A percentile compares a stretch with the other conserved stretches of the same genome.
These are phyloP conservation scores for Psittacula echo DNA, from an alignment of 2,797 vertebrate genomes.

Conservation along the genomic window DNA sequence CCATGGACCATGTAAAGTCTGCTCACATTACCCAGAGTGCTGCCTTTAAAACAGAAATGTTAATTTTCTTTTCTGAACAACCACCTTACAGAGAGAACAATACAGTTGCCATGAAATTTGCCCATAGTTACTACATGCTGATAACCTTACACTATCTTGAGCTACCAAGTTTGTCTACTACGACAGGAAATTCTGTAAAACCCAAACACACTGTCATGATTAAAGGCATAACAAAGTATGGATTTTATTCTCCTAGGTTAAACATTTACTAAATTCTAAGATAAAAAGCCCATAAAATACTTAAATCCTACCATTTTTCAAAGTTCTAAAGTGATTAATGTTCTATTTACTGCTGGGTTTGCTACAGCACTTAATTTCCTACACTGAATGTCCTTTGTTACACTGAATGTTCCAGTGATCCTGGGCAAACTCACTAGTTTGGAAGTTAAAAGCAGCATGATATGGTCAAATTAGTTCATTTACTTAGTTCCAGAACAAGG, in stretches of 20 bases:
- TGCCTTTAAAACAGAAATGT: not conserved
- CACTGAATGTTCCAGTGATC: not conserved
- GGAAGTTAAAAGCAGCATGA: not conserved
- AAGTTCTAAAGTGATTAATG: not conserved
- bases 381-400: not conserved
- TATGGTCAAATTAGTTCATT: not conserved
- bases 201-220: not conserved
- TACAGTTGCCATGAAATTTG: not conserved
- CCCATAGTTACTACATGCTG: not conserved
- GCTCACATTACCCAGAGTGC: not conserved
- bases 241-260: not conserved
- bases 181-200: conserved; percentile 20
- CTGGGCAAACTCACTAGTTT: not conserved
- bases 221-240: not conserved
- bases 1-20: not conserved
- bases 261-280: not conserved
- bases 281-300: not conserved
- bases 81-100: not conserved
- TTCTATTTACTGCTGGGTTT: not conserved
- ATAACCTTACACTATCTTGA: not conserved
- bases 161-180: not conserved
- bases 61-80: not conserved
- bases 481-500: not conserved
- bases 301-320: not conserved
- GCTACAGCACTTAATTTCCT: not conserved